Evolutionary conservation across 2,888 invertebrate genomes (phyloP), one percentile per base, ranked within the genome.

Genomic region (Onthophagus sagittarius): DNA sequence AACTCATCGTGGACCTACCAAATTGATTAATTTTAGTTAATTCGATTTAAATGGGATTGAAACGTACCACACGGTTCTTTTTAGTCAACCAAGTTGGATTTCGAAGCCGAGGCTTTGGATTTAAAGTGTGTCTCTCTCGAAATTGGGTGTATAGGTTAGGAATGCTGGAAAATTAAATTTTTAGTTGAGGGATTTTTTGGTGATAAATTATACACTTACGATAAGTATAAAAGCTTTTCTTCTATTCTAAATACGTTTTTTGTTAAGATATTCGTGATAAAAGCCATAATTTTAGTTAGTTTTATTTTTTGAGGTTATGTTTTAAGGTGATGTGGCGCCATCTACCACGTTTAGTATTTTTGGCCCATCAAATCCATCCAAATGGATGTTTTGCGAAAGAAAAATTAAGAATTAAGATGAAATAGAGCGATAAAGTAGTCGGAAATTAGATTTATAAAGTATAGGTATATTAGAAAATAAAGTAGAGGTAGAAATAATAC

Each of bases 81-180:
- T 89, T 88, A 63, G 90, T 84, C 81, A 90, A 89, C 94, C 94
- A 95, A 78, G 90, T 88, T 0, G 94, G 94, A 81, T 91, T 91
- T 73, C 91, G 87, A 80, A 90, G 88, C 80, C 87, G 89, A 5
- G 93, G 91, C 67, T 82, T 80, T 64, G 83, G 85, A 83, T 80
- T 85, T 84, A 75, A 83, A 79, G 72, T 85, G 80, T 77, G 85
- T 79, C 83, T 87, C 81, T 80, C 79, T 74, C 81, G 79, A 73
- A 77, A 77, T 79, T 80, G 81, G 65, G 71, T 74, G 13, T 75
- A 71, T 76, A 73, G 15, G 15, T 74, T 75, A 63, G 73, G 74
- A 71, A 80, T 64, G 71, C 81, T 73, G 63, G 13, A 69, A 73
- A n/a, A 67, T 15, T n/a, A 1, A 23, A 53, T 2, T 53, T 53